Percentiles rank a stretch among this genome's conserved stretches.
Conservation (phyloP, 2,797 vertebrate species). For the Pitangus sulphuratus region DNA sequence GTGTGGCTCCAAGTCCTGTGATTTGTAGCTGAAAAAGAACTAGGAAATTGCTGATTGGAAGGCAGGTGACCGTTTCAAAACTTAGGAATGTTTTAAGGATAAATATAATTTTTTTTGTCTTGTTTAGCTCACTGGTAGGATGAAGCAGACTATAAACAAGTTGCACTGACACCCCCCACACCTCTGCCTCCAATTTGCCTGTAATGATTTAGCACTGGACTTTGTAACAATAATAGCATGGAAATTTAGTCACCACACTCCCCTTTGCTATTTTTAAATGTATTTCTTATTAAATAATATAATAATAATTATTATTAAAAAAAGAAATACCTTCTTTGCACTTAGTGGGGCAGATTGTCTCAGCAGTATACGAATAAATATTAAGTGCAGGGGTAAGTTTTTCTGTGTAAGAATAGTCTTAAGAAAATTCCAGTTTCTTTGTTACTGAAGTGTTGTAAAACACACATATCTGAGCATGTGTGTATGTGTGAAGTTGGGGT, state of each 20-base stretch:
- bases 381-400: neutral
- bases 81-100: neutral
- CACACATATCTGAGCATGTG: fast-evolving
- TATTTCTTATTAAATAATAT: neutral
- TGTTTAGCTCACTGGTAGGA: neutral
- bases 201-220: neutral
- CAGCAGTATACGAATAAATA: neutral
- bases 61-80: neutral
- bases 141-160: neutral
- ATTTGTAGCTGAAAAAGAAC: neutral
- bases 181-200: neutral
- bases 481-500: neutral
- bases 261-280: neutral
- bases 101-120: neutral
- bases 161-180: neutral
- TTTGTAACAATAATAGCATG: neutral
- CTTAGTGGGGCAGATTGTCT: neutral
- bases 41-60: neutral
- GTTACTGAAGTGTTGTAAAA: neutral
- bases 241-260: neutral
- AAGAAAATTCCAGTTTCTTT: neutral
- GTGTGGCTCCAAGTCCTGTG: neutral
- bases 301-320: neutral
- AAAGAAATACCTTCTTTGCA: neutral
- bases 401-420: neutral